Evolutionary conservation across 1,140 invertebrate species (phyloP), one percentile per base, ranked within the genome.

Genomic region (Amphibalanus amphitrite): DNA sequence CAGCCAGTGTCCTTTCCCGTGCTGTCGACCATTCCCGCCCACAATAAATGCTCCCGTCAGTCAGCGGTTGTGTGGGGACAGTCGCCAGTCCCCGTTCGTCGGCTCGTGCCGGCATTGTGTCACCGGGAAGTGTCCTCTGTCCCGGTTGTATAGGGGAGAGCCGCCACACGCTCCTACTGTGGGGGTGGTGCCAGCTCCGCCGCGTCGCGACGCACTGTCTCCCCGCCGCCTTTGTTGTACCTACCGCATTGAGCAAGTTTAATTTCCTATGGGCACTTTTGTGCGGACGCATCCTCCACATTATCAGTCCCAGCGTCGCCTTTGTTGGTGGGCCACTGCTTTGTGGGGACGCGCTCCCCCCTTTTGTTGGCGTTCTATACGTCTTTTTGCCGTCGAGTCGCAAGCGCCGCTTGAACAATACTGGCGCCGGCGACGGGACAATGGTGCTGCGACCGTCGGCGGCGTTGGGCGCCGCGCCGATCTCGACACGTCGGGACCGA

Each of bases 181-280:
- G 17, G 47, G 6, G 10, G 47, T 59, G 47, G 47, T 59, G 47
- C 47, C 47, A 59, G 47, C 20, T 23, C 47, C 47, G 47, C 47
- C 13, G 47, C 47, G 47, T 23, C 47, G 20, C 47, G 47, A 8
- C 13, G 17, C 47, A 59, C 1, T 20, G 13, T 3, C 13, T 59
- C 47, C 20, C 20, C 1, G 47, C 10, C 13, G 47, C 47, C 47
- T 59, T 59, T 59, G 47, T 59, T 59, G 47, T 59, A 59, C 47
- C 47, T 59, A 59, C 10, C 47, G 47, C 47, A 59, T 59, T 59
- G 47, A 59, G 47, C 47, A 59, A 59, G 47, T 59, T 59, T 59
- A 59, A 59, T 59, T 59, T 59, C 47, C 47, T 59, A 59, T 59
- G 47, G 47, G 47, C 47, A 59, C 47, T 59, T 59, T 59, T 59